phyloP scores from a whole-genome alignment of 1,140 invertebrate genomes.

The Drosophila ercepeae region DNA sequence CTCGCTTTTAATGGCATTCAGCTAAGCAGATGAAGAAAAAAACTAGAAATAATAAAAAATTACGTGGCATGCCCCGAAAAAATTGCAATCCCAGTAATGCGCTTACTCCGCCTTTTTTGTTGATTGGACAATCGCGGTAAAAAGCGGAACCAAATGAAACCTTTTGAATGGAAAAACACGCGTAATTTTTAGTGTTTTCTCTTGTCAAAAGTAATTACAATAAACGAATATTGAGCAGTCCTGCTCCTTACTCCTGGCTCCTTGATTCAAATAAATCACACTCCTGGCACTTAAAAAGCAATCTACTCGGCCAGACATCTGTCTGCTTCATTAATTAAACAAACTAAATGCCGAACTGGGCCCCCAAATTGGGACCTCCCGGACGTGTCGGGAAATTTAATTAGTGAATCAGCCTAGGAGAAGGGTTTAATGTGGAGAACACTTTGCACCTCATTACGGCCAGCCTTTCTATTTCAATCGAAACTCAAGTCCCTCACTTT shows the following conservation, averaged over 20 bases:
- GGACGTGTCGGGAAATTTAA: constrained; percentile 73
- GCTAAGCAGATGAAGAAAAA: constrained; percentile 43
- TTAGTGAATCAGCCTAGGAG: constrained; percentile 57
- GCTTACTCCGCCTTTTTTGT: constrained; percentile 41
- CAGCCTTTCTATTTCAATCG: constrained; percentile 41
- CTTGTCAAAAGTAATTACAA: not conserved
- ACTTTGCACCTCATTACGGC: constrained; percentile 46
- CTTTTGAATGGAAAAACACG: constrained; percentile 14
- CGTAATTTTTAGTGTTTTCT: not conserved
- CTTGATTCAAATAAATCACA: constrained; percentile 25
- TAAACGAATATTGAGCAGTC: not conserved
- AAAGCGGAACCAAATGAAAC: constrained; percentile 12
- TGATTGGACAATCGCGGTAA: constrained; percentile 51
- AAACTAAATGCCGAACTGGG: constrained; percentile 39
- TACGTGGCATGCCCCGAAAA: constrained; percentile 38
- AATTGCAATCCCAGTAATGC: constrained; percentile 68
- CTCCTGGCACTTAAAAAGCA: constrained; percentile 68
- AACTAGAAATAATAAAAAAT: constrained; percentile 42
- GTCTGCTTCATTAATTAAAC: constrained; percentile 54
- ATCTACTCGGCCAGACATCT: constrained; percentile 38
- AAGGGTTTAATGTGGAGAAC: constrained; percentile 2
- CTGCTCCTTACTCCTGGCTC: no score
- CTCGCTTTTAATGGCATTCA: constrained; percentile 19
- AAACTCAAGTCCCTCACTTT: constrained; percentile 42
- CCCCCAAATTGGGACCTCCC: not conserved